Base-by-base conservation (phyloP, 2,888 invertebrate species). In the Dichetophora obliterata region DNA sequence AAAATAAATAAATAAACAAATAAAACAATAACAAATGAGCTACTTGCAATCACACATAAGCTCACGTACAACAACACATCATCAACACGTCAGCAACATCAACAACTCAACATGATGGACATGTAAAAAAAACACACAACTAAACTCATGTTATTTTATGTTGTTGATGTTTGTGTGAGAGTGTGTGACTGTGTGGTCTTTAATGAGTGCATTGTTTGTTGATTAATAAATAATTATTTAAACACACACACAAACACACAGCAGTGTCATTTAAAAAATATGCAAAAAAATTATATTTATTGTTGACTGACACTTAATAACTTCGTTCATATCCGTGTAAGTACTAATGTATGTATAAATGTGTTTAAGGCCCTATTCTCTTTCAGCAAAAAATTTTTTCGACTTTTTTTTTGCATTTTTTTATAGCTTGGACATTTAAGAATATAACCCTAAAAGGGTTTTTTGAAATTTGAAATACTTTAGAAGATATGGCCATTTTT, bases 171-270 rank as follows among this genome's bases (percentile, higher is more conserved):
- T 16, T 19, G 43, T 19, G 43, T 59, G 37, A 27, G 22, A 5
- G 70, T 57, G 43, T 71, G 19, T 71, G n/a, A 37, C 43, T 65
- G 31, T 37, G 63, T 65, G 59, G 19, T 61, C 22, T 72, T 76
- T 65, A 76, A 72, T 71, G 65, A 66, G 59, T 68, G 24, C 78
- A 63, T 77, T 80, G 77, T 80, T 80, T 80, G 80, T 79, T 81
- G 83, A 85, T 85, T 85, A 85, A 85, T 85, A 85, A 85, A 85
- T 85, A 83, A 85, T 85, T 85, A 84, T 82, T 79, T 80, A 31
- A 19, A 61, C 34, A 54, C 59, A 69, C 37, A 65, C n/a, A 31
- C 34, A 1, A 16, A 65, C 31, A 37, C n/a, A 48, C 37, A 65
- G 4, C 4, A 43, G 43, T 43, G 43, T 43, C 43, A 43, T 3